Evolutionary conservation across 2,113 vertebrate genomes (phyloP), one percentile per base, ranked within the genome.

Genomic region (Struthio camelus): DNA sequence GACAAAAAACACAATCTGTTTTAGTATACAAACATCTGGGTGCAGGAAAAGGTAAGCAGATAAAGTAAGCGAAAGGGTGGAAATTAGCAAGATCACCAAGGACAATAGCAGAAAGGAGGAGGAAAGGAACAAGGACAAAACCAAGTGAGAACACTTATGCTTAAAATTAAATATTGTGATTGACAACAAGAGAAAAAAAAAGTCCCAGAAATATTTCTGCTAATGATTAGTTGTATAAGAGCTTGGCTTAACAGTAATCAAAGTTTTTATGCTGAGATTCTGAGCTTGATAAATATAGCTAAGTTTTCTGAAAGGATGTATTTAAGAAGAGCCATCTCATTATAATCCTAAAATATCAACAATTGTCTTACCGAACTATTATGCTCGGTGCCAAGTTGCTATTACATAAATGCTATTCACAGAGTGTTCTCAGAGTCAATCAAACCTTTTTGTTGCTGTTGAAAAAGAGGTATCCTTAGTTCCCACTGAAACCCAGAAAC

Each of bases 201-300:
- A 79, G 56, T 78, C 93, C 62, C 85, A 89, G 87, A 94, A 94
- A 87, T 82, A 96, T 62, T 95, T 85, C 53, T 82, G 46, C 34
- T 94, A 66, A 85, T 87, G 20, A 66, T 53, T 70, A 50, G 27
- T 34, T 82, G 32, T 36, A 22, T 76, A 82, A 71, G 58, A 80
- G 54, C 48, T 82, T 89, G 66, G 48, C 73, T 94, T 93, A 69
- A 59, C 8, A 61, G 77, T 66, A 83, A 90, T 20, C 85, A 77
- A 93, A 90, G 40, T 48, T 87, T 86, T 86, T 67, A 89, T 61
- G 38, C 27, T 82, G 75, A 93, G 54, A 70, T 80, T 94, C 40
- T 80, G 44, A 89, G 51, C 51, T 59, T n/a, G 50, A 93, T 30
- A 97, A 95, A 90, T 48, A 66, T 27, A 80, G 48, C 13, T 18